phyloP scores from a whole-genome alignment of 53 echinoderm and acorn worm species.

The Temnopleurus reevesii region DNA sequence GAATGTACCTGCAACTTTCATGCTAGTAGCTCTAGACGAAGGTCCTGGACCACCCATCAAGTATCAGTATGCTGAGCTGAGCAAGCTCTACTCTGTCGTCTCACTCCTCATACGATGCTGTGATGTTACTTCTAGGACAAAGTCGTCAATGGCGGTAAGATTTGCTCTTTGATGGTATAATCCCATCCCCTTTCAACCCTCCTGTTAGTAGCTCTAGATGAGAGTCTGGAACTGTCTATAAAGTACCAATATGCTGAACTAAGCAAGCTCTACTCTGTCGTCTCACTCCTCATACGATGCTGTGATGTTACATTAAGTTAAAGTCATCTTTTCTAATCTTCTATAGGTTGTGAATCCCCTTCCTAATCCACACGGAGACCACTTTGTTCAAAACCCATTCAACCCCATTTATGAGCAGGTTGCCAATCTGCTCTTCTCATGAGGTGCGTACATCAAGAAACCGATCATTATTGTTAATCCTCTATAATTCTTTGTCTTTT shows the following conservation, averaged over 20 bases:
- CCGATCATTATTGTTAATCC: no score
- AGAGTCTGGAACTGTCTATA: conserved; percentile 96
- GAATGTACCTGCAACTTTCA: conserved; percentile 94
- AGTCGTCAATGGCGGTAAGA: conserved; percentile 83
- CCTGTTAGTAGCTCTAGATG: conserved; percentile 95
- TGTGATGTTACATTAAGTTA: conserved; percentile 85
- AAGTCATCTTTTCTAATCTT: no score
- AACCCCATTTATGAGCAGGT: no score
- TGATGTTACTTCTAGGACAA: conserved; percentile 85
- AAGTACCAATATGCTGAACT: conserved; percentile 99
- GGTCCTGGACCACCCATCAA: conserved; percentile 99
- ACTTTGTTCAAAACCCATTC: no score
- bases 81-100: conserved; percentile 96
- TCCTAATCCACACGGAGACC: no score
- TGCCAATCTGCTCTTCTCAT: no score
- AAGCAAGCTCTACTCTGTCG: conserved; percentile 96
- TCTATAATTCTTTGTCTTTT: neutral
- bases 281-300: conserved; percentile 91
- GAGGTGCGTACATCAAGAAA: no score
- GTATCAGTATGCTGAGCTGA: conserved; percentile 98
- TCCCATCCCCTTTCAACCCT: conserved; percentile 22
- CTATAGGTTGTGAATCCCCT: no score
- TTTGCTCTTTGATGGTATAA: no score
- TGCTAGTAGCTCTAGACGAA: conserved; percentile 95
- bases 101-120: conserved; percentile 94